A percentile compares a stretch with the other conserved stretches of the same genome.
These are phyloP conservation scores for Spodoptera exigua DNA, from an alignment of 2,888 invertebrate species.

Conservation along the genomic window DNA sequence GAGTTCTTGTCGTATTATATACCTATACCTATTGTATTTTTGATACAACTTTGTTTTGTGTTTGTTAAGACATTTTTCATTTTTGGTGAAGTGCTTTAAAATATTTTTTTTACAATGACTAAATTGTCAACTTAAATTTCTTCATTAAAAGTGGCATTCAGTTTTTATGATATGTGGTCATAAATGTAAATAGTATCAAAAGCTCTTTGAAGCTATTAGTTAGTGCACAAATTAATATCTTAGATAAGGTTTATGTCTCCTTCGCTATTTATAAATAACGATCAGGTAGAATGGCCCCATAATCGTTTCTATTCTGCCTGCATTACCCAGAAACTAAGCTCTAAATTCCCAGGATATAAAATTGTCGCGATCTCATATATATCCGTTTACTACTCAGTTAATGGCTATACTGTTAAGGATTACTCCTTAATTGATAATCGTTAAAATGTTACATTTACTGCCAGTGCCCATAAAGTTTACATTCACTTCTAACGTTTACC, in stretches of 20 bases:
- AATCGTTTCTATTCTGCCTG: background rate
- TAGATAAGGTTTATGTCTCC: background rate
- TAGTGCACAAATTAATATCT: no score
- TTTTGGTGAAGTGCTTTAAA: no score
- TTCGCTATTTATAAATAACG: background rate
- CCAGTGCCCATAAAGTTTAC: constrained; percentile 68
- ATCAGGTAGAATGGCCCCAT: background rate
- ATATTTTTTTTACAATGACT: no score
- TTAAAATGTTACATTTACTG: constrained; percentile 75
- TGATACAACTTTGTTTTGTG: no score
- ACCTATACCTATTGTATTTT: constrained; percentile 1
- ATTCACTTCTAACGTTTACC: constrained; percentile 66
- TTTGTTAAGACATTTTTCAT: no score
- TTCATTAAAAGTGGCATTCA: no score
- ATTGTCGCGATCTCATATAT: constrained; percentile 57
- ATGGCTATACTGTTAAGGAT: constrained; percentile 57
- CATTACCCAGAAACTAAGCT: constrained; percentile 11
- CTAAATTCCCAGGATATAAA: constrained; percentile 52
- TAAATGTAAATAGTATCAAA: no score
- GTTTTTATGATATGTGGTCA: no score
- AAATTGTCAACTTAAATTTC: no score
- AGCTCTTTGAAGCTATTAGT: no score
- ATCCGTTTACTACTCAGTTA: constrained; percentile 56
- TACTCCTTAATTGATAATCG: constrained; percentile 64
- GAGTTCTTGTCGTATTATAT: constrained; percentile 15